Percentiles rank a stretch among this genome's conserved stretches.
Evolutionary conservation across 2,113 vertebrate species (phyloP).

Genomic region (Pedetes capensis): DNA sequence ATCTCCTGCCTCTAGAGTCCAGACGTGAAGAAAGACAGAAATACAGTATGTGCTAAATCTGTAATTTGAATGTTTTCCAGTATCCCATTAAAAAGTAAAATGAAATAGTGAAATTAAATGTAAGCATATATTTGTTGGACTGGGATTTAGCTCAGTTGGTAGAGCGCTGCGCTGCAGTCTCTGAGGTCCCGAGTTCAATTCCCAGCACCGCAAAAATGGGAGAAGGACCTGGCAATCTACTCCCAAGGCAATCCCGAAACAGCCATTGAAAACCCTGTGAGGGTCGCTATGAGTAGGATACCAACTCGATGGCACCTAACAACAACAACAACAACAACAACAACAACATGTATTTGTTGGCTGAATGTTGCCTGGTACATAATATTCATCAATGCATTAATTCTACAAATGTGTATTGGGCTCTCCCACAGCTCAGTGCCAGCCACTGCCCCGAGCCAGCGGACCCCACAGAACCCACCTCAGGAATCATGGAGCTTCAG

Average conservation of each 20-base stretch:
- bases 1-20: background rate
- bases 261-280: no score
- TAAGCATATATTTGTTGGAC: background rate
- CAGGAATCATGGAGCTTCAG: accelerated
- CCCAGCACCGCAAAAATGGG: no score
- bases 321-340: no score
- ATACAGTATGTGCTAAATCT: accelerated
- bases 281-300: no score
- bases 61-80: background rate
- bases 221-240: no score
- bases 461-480: background rate
- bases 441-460: background rate
- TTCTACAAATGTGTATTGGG: accelerated
- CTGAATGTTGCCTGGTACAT: background rate
- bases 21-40: background rate
- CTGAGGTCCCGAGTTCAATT: no score
- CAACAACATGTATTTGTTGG: background rate
- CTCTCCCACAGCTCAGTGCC: background rate
- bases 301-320: no score
- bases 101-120: background rate
- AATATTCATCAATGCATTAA: background rate
- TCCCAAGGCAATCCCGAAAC: no score
- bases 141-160: no score
- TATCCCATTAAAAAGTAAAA: slow-evolving; percentile 4
- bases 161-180: no score